Conservation (phyloP, 2,113 vertebrate species). For the Dissostichus mawsoni region DNA sequence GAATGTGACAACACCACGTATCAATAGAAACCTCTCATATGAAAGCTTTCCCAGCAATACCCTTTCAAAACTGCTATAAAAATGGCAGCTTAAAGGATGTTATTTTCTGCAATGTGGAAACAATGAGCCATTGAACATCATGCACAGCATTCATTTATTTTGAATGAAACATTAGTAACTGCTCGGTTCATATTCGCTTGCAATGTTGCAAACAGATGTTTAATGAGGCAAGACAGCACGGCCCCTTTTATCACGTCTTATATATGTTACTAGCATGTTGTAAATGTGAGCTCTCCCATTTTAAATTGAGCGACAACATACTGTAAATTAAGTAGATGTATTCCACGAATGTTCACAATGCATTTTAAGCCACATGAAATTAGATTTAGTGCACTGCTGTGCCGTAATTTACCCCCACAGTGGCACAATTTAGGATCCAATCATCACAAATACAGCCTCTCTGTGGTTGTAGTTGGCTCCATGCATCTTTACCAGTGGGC, state of each 20-base stretch:
- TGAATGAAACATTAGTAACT: conserved; percentile 43
- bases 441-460: conserved; percentile 41
- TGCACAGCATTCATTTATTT: conserved; percentile 29
- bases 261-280: conserved; percentile 22
- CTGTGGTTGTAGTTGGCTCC: no score
- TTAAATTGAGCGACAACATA: not conserved
- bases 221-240: conserved; percentile 35
- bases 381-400: not conserved
- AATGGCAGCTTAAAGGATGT: conserved; percentile 24
- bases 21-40: not conserved
- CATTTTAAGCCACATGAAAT: conserved; percentile 16
- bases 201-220: conserved; percentile 63
- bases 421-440: conserved; percentile 43
- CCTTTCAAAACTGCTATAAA: conserved; percentile 12
- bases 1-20: no score
- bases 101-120: conserved; percentile 41
- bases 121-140: conserved; percentile 61
- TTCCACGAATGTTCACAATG: conserved; percentile 6
- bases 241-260: conserved; percentile 8
- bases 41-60: not conserved
- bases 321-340: conserved; percentile 19
- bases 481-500: conserved; percentile 29
- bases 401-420: conserved; percentile 32
- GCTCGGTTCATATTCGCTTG: conserved; percentile 17
- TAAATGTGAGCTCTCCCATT: conserved; percentile 38